Evolutionary conservation across 2,888 invertebrate species (phyloP).

Genomic region (Marronus borbonicus): DNA sequence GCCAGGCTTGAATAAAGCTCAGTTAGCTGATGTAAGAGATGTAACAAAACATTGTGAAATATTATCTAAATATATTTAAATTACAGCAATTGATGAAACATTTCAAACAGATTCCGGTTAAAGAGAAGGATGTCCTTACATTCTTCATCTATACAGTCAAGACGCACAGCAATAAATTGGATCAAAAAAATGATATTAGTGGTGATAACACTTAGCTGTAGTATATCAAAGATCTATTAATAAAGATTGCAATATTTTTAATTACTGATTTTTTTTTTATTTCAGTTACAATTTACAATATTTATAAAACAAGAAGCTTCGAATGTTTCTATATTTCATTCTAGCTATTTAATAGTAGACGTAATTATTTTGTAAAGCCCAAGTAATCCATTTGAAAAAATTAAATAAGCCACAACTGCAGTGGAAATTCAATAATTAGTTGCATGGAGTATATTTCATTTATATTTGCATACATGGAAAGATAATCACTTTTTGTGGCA

Average conservation of each 20-base stretch:
- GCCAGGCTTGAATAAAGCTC: constrained; percentile 95
- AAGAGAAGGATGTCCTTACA: constrained; percentile 94
- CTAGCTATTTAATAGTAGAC: too few species aligned
- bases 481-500: too few species aligned
- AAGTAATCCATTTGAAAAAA: too few species aligned
- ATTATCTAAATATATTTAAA: constrained; percentile 26
- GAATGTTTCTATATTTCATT: too few species aligned
- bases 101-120: constrained; percentile 94
- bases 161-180: constrained; percentile 90
- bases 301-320: too few species aligned
- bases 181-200: constrained; percentile 85
- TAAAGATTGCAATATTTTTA: background rate
- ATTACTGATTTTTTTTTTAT: too few species aligned
- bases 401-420: too few species aligned
- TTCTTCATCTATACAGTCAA: constrained; percentile 98
- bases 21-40: constrained; percentile 93
- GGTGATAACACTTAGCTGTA: constrained; percentile 74
- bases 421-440: too few species aligned
- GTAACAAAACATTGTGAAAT: background rate
- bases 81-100: constrained; percentile 94
- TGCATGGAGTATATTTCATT: too few species aligned
- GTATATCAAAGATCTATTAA: background rate
- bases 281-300: too few species aligned
- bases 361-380: too few species aligned
- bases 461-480: too few species aligned